Evolutionary conservation across 1,140 invertebrate species (phyloP).

Genomic region (Drosophila lini): DNA sequence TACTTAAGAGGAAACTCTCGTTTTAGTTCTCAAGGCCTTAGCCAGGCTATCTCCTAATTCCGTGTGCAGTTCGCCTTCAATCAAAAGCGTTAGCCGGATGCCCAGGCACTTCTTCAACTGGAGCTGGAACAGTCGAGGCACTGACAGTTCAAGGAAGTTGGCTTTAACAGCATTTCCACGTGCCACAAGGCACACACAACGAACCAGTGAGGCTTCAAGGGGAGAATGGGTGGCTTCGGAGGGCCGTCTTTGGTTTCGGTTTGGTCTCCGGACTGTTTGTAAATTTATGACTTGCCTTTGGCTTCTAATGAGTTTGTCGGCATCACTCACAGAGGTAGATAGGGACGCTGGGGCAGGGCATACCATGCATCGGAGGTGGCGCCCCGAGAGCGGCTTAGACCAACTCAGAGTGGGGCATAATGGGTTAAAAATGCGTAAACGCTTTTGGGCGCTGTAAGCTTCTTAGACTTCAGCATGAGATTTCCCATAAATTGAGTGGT

Average conservation of each 20-base stretch:
- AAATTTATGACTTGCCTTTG: slow-evolving; percentile 78
- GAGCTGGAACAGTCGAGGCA: slow-evolving; percentile 5
- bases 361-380: slow-evolving; percentile 12
- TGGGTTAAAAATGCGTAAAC: slow-evolving; percentile 81
- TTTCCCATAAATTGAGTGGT: slow-evolving; percentile 71
- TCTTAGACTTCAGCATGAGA: slow-evolving; percentile 78
- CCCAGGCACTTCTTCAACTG: slow-evolving; percentile 29
- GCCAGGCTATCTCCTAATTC: background rate
- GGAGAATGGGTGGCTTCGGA: slow-evolving; percentile 3
- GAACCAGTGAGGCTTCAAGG: slow-evolving; percentile 20
- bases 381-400: slow-evolving; percentile 52
- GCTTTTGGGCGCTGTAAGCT: slow-evolving; percentile 76
- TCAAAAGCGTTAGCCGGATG: slow-evolving; percentile 17
- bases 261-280: slow-evolving; percentile 57
- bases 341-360: slow-evolving; percentile 6
- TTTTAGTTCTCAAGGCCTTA: background rate
- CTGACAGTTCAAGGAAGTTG: slow-evolving; percentile 66
- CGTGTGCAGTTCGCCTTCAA: slow-evolving; percentile 11
- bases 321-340: slow-evolving; percentile 64
- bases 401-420: slow-evolving; percentile 39
- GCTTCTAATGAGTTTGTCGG: slow-evolving; percentile 82
- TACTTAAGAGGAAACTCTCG: no score
- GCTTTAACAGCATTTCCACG: slow-evolving; percentile 64
- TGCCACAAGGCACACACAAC: slow-evolving; percentile 45
- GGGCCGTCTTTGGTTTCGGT: slow-evolving; percentile 36